Conservation (phyloP, 2,888 invertebrate species). For the Caenorhabditis sp. region DNA sequence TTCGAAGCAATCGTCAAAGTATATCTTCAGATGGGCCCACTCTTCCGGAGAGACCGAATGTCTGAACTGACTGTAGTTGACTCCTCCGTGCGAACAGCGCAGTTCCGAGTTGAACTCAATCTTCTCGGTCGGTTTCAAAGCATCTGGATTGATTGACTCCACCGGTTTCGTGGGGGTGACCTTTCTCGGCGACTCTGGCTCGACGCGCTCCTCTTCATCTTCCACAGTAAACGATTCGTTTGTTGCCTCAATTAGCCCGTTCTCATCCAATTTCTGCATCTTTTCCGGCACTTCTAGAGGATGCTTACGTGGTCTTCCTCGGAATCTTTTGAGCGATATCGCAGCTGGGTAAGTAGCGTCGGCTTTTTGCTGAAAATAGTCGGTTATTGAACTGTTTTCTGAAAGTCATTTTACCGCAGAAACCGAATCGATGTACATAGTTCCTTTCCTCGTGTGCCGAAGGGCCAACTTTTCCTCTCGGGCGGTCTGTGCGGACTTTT, state of each 20-base stretch:
- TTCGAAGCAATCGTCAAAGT: conserved; percentile 48
- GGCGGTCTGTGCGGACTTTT: conserved; percentile 30
- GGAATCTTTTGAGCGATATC: conserved; percentile 10
- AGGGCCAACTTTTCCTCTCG: conserved; percentile 24
- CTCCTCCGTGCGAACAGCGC: conserved; percentile 58
- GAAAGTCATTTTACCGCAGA: neutral
- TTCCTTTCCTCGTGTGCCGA: conserved; percentile 14
- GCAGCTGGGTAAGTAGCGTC: conserved; percentile 18
- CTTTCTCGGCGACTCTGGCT: neutral
- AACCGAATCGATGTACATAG: conserved; percentile 24
- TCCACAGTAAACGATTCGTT: conserved; percentile 13
- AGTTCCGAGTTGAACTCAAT: conserved; percentile 62
- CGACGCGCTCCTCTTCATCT: conserved; percentile 10
- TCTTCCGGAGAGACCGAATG: conserved; percentile 65
- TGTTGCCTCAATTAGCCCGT: neutral
- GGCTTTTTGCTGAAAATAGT: conserved; percentile 44
- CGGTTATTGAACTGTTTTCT: neutral
- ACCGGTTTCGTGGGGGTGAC: conserved; percentile 8
- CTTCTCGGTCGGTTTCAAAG: neutral
- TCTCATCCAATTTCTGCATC: conserved; percentile 32
- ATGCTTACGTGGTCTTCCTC: conserved; percentile 9
- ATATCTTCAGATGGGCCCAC: conserved; percentile 63
- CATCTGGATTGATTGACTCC: conserved; percentile 5
- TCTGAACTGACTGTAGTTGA: conserved; percentile 65
- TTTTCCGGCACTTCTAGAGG: conserved; percentile 30